Conservation (phyloP, 2,113 vertebrate species). For the Alaudala cheleensis region DNA sequence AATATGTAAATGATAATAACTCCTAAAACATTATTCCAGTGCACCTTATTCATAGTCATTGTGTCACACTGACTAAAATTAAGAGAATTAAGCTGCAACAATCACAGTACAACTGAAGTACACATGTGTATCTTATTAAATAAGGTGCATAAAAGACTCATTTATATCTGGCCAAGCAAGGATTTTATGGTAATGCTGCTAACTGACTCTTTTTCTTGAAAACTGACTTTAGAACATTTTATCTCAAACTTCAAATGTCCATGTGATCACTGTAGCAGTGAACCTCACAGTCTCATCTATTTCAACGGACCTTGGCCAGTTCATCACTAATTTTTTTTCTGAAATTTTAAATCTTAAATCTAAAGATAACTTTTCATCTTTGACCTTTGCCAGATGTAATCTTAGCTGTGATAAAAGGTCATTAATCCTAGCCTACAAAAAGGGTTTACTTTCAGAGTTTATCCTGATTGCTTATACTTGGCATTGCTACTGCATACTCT, state of each 20-base stretch:
- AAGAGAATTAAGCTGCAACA: background rate
- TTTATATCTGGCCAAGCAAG: background rate
- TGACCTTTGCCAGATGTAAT: accelerated
- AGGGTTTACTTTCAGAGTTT: background rate
- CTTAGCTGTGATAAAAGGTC: background rate
- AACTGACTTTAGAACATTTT: background rate
- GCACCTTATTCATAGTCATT: background rate
- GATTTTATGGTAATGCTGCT: background rate
- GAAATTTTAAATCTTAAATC: background rate
- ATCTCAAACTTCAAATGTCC: background rate
- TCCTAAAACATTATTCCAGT: background rate
- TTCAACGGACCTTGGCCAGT: background rate
- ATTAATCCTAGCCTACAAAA: background rate
- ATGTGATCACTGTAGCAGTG: background rate
- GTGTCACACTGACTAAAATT: background rate
- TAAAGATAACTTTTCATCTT: background rate
- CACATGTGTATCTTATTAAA: background rate
- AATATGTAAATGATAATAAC: background rate
- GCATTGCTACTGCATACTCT: background rate
- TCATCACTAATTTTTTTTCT: background rate
- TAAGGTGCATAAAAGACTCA: background rate
- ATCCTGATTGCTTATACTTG: background rate
- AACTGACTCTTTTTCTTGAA: background rate
- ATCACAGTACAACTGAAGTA: background rate
- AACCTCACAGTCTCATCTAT: background rate